Base-by-base conservation (phyloP, 37 sponge, comb jelly and placozoan species). In the Bolinopsis microptera region DNA sequence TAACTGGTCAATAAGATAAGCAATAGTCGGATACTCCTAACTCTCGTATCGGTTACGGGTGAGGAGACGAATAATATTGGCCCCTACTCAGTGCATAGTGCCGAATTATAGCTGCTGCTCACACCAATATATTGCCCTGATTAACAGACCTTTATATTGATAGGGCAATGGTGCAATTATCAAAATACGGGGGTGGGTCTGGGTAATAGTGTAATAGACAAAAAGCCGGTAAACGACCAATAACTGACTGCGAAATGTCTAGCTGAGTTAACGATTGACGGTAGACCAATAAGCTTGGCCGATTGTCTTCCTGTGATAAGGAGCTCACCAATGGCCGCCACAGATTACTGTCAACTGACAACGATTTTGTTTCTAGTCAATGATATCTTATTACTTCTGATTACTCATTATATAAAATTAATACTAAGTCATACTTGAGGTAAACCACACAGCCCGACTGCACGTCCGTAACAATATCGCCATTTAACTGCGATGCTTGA, bases 371-470 rank as follows among this genome's bases (percentile, higher is more conserved):
- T 77, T 77, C 80, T 32, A 77, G 33, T 77, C 80, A 77, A 77
- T 77, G 80, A 77, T 77, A 77, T 77, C 80, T 77, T 77, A 77
- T 77, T 77, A 77, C 80, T 77, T 77, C 32, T 77, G 80, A 77
- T 77, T 77, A 77, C 32, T 77, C 35, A 27, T 77, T 48, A 48
- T 48, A 48, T 48, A 48, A 48, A 48, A 48, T 48, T 48, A 48
- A 48, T 48, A 48, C 61, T 48, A 48, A 48, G 61, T 48, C 61
- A 48, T 48, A 48, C 61, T 48, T 48, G 61, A 48, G 61, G 61
- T 48, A 48, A 48, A 48, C 61, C 61, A 48, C 61, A 48, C 61
- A 48, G 61, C 61, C 61, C 61, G 13, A 5, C 61, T 48, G 9
- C 61, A 48, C 61, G 61, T 48, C 61, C 61, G 61, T 48, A 48